Base-by-base conservation (phyloP, 64 coral and sea anemone genomes). In the Dendronephthya gigantea region DNA sequence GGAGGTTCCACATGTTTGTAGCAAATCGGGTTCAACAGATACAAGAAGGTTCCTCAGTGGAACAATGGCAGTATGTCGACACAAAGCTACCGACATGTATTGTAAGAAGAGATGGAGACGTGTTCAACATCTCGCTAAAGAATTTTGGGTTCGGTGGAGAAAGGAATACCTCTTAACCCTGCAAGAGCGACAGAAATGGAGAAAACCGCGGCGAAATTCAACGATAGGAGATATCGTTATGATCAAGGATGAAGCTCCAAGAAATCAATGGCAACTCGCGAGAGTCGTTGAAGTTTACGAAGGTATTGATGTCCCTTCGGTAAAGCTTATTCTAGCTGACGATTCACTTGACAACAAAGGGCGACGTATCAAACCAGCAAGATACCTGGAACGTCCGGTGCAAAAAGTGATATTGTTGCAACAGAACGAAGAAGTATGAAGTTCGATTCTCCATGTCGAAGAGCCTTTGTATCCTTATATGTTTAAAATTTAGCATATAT, bases 261-360 rank as follows among this genome's bases (percentile, higher is more conserved):
- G 66, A n/a, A 70, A 70, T 70, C 19, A 70, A 70, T 70, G 66
- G 66, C 9, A 70, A 10, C 66, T 70, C 66, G 66, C 66, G 66
- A 70, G 66, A n/a, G 66, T 70, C 9, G 30, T 70, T 7, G 66
- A 70, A 70, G 66, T 50, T 50, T 16, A 50, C 48, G 48, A 8
- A 16, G 48, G 17, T 50, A 16, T 8, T 8, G 8, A 50, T 50
- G 48, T 50, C 17, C 48, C 9, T 50, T 50, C 48, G 17, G 48
- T 16, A 50, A 50, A 50, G 17, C 17, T 50, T 8, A 10, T 50
- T 8, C 8, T 50, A 50, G 66, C 30, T 10, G 66, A 70, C 27
- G 66, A n/a, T 9, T 9, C 19, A 9, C 66, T 70, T 25, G 66
- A n/a, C 27, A 9, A 7, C 9, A 70, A 70, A 9, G 66, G 66